Percentiles rank a stretch among this genome's conserved stretches.
Conservation (phyloP, 2,113 vertebrate genomes). For the Clinocottus analis region DNA sequence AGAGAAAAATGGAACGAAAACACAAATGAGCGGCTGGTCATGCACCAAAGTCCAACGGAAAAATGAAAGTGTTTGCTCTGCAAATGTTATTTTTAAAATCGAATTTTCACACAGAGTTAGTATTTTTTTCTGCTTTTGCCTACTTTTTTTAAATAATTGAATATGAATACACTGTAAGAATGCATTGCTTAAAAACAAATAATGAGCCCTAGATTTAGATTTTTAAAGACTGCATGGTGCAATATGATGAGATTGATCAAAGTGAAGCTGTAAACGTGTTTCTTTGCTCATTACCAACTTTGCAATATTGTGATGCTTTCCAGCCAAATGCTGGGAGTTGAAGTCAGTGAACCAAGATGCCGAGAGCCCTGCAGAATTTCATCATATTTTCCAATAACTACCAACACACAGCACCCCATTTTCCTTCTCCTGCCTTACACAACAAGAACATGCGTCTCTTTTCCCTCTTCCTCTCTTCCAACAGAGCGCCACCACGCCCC, state of each 20-base stretch:
- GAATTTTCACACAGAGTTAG: background rate
- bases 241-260: conserved; percentile 11
- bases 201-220: conserved; percentile 18
- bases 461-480: conserved; percentile 41
- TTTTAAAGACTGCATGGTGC: conserved; percentile 18
- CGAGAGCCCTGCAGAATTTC: conserved; percentile 31
- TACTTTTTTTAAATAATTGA: conserved; percentile 8
- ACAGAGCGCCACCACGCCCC: conserved; percentile 54
- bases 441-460: conserved; percentile 40
- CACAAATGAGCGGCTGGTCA: conserved; percentile 15
- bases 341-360: conserved; percentile 30
- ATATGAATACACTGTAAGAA: background rate
- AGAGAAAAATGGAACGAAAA: background rate
- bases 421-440: conserved; percentile 34
- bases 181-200: conserved; percentile 8
- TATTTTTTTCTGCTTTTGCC: background rate
- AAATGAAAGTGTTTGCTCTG: conserved; percentile 22
- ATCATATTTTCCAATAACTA: conserved; percentile 29
- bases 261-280: conserved; percentile 37
- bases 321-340: conserved; percentile 25
- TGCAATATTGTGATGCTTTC: conserved; percentile 17
- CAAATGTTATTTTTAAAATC: conserved; percentile 27
- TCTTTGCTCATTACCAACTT: conserved; percentile 39
- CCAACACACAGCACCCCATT: conserved; percentile 40
- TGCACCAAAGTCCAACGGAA: background rate